These are phyloP conservation scores for Lytechinus pictus DNA, from an alignment of 35 echinoderm and acorn worm species.

Conservation along the genomic window DNA sequence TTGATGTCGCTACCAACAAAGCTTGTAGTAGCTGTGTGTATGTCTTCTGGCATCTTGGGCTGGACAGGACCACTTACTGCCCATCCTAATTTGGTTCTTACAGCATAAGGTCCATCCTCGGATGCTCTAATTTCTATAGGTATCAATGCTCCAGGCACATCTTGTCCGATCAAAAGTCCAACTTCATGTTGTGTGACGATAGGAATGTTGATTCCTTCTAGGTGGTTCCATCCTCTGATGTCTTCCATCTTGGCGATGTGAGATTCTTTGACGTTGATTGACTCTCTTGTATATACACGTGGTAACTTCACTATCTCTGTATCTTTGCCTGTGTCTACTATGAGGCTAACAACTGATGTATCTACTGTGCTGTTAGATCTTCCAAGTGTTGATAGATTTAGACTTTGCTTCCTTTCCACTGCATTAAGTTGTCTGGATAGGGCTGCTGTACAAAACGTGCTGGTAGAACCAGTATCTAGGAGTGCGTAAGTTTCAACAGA, in stretches of 20 bases:
- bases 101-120: conserved; percentile 53
- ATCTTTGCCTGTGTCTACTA: conserved; percentile 16
- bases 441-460: conserved; percentile 63
- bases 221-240: conserved; percentile 60
- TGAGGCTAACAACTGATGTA: conserved; percentile 48
- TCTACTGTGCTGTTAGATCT: conserved; percentile 13
- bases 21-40: neutral
- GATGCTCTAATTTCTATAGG: conserved; percentile 57
- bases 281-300: conserved; percentile 41
- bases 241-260: conserved; percentile 58
- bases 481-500: conserved; percentile 15
- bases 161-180: conserved; percentile 75
- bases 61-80: conserved; percentile 63
- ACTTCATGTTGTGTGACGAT: conserved; percentile 53
- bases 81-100: conserved; percentile 68
- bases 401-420: neutral
- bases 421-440: conserved; percentile 50
- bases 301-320: conserved; percentile 27
- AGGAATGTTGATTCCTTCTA: conserved; percentile 60
- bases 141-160: conserved; percentile 59
- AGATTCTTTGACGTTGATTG: conserved; percentile 20
- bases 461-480: conserved; percentile 62
- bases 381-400: conserved; percentile 46
- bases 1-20: neutral
- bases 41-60: neutral